Evolutionary conservation across 1,140 invertebrate species (phyloP).

Genomic region (Atta cephalotes): DNA sequence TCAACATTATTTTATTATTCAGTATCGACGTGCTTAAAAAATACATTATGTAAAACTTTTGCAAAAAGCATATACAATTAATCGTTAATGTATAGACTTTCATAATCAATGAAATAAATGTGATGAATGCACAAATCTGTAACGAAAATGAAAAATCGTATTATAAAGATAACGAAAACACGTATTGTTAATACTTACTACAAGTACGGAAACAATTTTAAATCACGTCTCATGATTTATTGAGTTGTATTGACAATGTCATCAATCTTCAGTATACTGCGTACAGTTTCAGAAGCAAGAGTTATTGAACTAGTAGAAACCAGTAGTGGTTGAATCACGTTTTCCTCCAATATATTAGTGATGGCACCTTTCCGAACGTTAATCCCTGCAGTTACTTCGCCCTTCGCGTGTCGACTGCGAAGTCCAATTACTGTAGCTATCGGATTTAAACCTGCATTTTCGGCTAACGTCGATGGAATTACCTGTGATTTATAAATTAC

Average conservation of each 20-base stretch:
- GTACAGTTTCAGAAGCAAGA: slow-evolving; percentile 98
- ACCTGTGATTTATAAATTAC: slow-evolving; percentile 73
- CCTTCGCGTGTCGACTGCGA: slow-evolving; percentile 96
- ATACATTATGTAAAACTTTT: slow-evolving; percentile 36
- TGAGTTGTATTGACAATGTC: slow-evolving; percentile 93
- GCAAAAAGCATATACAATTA: background rate
- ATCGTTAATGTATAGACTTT: slow-evolving; percentile 29
- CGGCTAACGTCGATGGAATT: slow-evolving; percentile 99
- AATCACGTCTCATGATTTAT: slow-evolving; percentile 64
- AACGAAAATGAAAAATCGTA: slow-evolving; percentile 8
- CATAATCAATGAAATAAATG: slow-evolving; percentile 1
- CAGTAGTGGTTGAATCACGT: slow-evolving; percentile 98
- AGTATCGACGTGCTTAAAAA: slow-evolving; percentile 13
- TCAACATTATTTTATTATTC: slow-evolving; percentile 34
- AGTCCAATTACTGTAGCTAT: slow-evolving; percentile 99
- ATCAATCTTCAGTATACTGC: slow-evolving; percentile 99
- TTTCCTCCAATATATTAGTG: slow-evolving; percentile 98
- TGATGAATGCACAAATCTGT: slow-evolving; percentile 19
- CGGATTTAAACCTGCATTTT: slow-evolving; percentile 99
- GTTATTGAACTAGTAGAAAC: slow-evolving; percentile 97
- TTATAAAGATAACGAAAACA: background rate
- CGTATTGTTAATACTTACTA: slow-evolving; percentile 25
- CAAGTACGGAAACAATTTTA: slow-evolving; percentile 33
- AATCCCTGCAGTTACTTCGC: slow-evolving; percentile 95
- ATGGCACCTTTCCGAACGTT: slow-evolving; percentile 98